phyloP scores from a whole-genome alignment of 2,797 vertebrate species.

The Ptychobarbus kaznakovi region DNA sequence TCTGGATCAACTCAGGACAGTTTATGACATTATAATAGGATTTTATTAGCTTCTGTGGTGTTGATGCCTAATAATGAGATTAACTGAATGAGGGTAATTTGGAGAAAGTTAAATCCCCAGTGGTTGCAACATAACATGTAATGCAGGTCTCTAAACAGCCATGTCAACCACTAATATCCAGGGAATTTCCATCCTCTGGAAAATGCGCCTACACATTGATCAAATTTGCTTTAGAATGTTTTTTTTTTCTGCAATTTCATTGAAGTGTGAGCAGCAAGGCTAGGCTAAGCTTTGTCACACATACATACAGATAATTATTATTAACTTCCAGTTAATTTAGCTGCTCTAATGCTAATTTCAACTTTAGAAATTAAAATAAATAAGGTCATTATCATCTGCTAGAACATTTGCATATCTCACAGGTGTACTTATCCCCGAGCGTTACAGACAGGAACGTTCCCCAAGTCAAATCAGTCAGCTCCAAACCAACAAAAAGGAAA shows the following conservation, averaged over 20 bases:
- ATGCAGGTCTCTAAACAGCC: slow-evolving; percentile 79
- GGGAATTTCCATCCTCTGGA: slow-evolving; percentile 75
- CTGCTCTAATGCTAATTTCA: slow-evolving; percentile 80
- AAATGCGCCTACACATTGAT: slow-evolving; percentile 68
- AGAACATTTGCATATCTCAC: slow-evolving; percentile 82
- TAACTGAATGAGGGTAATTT: slow-evolving; percentile 83
- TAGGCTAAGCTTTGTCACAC: slow-evolving; percentile 65
- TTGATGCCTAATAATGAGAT: slow-evolving; percentile 80
- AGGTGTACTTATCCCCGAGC: slow-evolving; percentile 80
- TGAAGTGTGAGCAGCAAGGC: slow-evolving; percentile 33
- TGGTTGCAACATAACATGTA: slow-evolving; percentile 80
- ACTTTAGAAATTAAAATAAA: slow-evolving; percentile 84
- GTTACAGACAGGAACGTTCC: slow-evolving; percentile 71
- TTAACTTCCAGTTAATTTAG: slow-evolving; percentile 80
- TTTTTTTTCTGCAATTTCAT: neutral
- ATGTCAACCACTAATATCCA: slow-evolving; percentile 77
- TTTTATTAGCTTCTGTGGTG: slow-evolving; percentile 78
- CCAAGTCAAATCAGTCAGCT: slow-evolving; percentile 77
- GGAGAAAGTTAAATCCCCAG: slow-evolving; percentile 75
- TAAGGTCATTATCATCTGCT: slow-evolving; percentile 81
- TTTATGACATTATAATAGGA: slow-evolving; percentile 77
- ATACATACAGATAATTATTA: slow-evolving; percentile 68
- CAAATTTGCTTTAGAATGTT: slow-evolving; percentile 63
- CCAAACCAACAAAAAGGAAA: slow-evolving; percentile 80
- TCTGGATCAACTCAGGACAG: slow-evolving; percentile 70